phyloP scores from a whole-genome alignment of 2,113 vertebrate species.

The Chaetorhynchus papuensis region DNA sequence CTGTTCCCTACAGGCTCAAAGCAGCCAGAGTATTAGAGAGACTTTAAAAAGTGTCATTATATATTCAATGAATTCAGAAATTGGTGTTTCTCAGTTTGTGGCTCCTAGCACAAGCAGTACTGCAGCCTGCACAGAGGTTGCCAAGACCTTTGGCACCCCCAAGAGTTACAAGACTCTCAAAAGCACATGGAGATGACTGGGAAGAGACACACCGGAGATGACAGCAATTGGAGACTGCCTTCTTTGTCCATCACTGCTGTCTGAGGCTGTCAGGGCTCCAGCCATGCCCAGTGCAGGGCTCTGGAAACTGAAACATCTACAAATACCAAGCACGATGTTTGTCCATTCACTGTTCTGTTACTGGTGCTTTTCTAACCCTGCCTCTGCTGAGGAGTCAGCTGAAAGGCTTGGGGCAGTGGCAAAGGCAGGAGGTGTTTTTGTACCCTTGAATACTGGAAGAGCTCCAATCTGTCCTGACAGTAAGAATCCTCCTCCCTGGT shows the following conservation, averaged over 20 bases:
- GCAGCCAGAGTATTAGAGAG: background rate
- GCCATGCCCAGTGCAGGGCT: background rate
- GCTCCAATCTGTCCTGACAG: background rate
- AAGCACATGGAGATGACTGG: background rate
- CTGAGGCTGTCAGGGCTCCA: background rate
- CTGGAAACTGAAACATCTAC: background rate
- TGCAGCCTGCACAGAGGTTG: background rate
- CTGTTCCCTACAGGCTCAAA: conserved; percentile 27
- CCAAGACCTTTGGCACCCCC: background rate
- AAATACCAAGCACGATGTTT: background rate
- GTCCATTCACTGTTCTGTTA: no score
- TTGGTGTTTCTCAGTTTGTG: background rate
- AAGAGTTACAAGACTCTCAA: background rate
- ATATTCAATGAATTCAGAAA: background rate
- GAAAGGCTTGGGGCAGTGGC: background rate
- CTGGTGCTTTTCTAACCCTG: background rate
- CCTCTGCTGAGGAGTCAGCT: background rate
- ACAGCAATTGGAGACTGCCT: background rate
- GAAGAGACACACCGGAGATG: background rate
- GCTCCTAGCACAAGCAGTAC: background rate
- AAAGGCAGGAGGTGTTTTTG: background rate
- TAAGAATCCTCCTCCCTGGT: background rate
- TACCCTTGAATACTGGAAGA: background rate
- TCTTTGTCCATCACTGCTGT: background rate
- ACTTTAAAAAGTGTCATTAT: background rate